A percentile compares a stretch with the other conserved stretches of the same genome.
These are phyloP conservation scores for Thecocarcelia acutangulata DNA, from an alignment of 2,888 invertebrate species.

Conservation along the genomic window DNA sequence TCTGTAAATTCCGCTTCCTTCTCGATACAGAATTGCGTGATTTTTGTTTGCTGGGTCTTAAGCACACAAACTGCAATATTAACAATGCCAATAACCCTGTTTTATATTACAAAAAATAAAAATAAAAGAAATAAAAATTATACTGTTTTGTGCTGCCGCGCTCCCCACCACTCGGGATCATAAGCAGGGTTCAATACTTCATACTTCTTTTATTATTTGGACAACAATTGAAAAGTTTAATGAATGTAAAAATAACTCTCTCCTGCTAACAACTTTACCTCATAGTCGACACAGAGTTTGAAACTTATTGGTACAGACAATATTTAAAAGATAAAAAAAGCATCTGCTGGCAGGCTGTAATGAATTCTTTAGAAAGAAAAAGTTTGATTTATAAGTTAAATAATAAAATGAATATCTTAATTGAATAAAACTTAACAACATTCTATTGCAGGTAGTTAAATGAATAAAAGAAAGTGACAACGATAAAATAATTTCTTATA, in stretches of 20 bases:
- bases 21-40: neutral
- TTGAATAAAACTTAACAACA: constrained; percentile 61
- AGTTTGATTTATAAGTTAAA: constrained; percentile 65
- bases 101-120: constrained; percentile 47
- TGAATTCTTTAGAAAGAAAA: constrained; percentile 48
- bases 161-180: constrained; percentile 29
- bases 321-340: constrained; percentile 28
- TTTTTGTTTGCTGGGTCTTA: constrained; percentile 27
- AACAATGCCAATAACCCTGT: constrained; percentile 51
- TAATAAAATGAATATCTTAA: constrained; percentile 47
- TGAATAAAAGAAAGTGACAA: neutral
- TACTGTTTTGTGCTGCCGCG: constrained; percentile 27
- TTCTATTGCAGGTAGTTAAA: constrained; percentile 19
- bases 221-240: constrained; percentile 66
- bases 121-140: constrained; percentile 36
- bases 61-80: neutral
- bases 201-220: constrained; percentile 48
- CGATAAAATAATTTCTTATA: no score
- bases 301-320: constrained; percentile 43
- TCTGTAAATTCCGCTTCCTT: no score
- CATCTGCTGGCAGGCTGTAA: constrained; percentile 48
- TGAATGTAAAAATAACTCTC: constrained; percentile 37
- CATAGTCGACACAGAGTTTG: constrained; percentile 31
- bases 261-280: constrained; percentile 24
- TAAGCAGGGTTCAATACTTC: constrained; percentile 40